Evolutionary conservation across 2,113 vertebrate species (phyloP).

Genomic region (Mungos mungo): DNA sequence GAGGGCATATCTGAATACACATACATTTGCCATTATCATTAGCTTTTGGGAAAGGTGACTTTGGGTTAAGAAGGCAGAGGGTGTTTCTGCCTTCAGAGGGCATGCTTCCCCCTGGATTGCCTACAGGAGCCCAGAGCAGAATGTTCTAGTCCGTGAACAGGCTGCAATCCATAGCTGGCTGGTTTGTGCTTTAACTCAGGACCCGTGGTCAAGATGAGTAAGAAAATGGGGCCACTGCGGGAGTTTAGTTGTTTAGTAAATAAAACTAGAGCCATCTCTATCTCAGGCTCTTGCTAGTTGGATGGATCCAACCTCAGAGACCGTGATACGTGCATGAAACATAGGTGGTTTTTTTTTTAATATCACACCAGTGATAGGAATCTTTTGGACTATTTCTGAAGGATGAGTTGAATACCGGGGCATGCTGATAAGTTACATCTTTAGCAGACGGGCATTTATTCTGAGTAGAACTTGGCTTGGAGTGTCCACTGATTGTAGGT

Average conservation of each 20-base stretch:
- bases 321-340: not conserved
- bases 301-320: not conserved
- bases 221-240: not conserved
- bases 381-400: slow-evolving; percentile 13
- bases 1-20: not conserved
- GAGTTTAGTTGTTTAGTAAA: not conserved
- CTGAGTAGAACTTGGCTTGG: not conserved
- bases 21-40: not conserved
- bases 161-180: not conserved
- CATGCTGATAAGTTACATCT: not conserved
- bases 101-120: not conserved
- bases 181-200: not conserved
- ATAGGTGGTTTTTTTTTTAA: not conserved
- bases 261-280: not conserved
- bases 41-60: not conserved
- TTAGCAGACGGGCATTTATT: not conserved
- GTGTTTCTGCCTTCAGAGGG: not conserved
- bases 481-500: not conserved
- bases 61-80: not conserved
- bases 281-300: not conserved
- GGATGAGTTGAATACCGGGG: not conserved
- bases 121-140: not conserved
- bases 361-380: not conserved
- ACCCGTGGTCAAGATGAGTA: not conserved
- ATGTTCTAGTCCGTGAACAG: not conserved